Base-by-base conservation (phyloP, 2,888 invertebrate genomes). In the Lasioglossum lativentre region DNA sequence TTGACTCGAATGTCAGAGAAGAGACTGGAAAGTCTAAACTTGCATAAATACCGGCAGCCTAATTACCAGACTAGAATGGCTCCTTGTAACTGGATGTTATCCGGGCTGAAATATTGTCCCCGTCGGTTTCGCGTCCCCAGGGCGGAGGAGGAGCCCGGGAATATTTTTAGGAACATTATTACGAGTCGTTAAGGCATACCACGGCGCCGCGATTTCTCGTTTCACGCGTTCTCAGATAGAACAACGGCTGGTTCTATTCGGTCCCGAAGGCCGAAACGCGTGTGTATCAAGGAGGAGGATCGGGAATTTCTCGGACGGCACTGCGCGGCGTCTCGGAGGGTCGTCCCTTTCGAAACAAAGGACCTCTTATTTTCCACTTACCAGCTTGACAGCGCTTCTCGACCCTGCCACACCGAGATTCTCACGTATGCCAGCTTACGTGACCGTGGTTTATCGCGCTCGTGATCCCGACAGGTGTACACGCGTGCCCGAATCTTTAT, bases 321-420 rank as follows among this genome's bases (percentile, higher is more conserved):
- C n/a, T n/a, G 52, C 84, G 88, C 81, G 82, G 59, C 84, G 88
- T 88, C 86, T 82, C 82, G 85, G 82, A 84, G 87, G 87, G 68
- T 80, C 75, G 89, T 82, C 89, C 90, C 86, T 86, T 56, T 52
- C 42, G 86, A 88, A 92, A 94, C 93, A 94, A 94, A 93, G 93
- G 92, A 90, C 92, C 93, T 93, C 92, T 94, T 93, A 94, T 93
- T 94, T 94, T 90, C 93, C 92, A 94, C 93, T 94, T 94, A 93
- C 85, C 91, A 90, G 89, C 87, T 86, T 89, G 91, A 88, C 87
- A 85, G 89, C 90, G 90, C 86, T 89, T 89, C 91, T 90, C 87
- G 89, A 90, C 90, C 89, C 86, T 56, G 42, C 72, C 47, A 47
- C 80, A 63, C 79, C 79, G 78, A 79, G 84, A 89, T 91, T 93